Base-by-base conservation (phyloP, 2,113 vertebrate genomes). In the Seriola aureovittata region DNA sequence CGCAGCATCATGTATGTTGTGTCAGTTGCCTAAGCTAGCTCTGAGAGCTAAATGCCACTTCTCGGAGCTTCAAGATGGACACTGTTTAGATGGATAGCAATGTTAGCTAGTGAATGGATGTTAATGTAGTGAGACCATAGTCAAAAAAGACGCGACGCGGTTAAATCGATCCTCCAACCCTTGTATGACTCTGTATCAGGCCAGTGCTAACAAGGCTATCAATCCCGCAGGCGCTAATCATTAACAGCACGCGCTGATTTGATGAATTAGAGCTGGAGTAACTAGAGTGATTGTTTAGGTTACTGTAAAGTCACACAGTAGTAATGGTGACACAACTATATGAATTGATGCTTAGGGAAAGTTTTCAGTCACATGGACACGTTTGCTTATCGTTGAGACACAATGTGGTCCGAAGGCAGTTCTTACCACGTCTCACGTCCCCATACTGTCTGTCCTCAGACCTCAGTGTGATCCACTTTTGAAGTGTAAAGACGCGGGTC, bases 181-280 rank as follows among this genome's bases (percentile, higher is more conserved):
- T 23, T 8, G 1, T 3, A 1, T 70, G 8, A 40, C 5, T 44
- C 0, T 21, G 0, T 14, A 1, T 66, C 7, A 17, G 10, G 14
- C 60, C 34, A 12, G 23, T 9, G 78, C 75, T 84, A 91, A 66
- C 29, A 5, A 42, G 4, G 77, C 65, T 66, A 80, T 44, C 64
- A 1, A 8, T 9, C 14, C 10, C 40, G 17, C 8, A 16, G 25
- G n/a, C 4, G 65, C 46, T 40, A 65, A 50, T 55, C 10, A 38
- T 54, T 63, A 16, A 72, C 46, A 13, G 5, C 9, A 2, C 34
- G 16, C 11, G 25, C 1, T 14, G 13, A 25, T 32, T 50, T 9
- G 23, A 17, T 8, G 36, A 36, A 1, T 48, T 29, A 0, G 7
- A 65, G 17, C 1, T 11, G 1, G 17, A 21, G 4, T n/a, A 58